These are phyloP conservation scores for Dicaeum eximium DNA, from an alignment of 2,113 vertebrate species.

Conservation along the genomic window DNA sequence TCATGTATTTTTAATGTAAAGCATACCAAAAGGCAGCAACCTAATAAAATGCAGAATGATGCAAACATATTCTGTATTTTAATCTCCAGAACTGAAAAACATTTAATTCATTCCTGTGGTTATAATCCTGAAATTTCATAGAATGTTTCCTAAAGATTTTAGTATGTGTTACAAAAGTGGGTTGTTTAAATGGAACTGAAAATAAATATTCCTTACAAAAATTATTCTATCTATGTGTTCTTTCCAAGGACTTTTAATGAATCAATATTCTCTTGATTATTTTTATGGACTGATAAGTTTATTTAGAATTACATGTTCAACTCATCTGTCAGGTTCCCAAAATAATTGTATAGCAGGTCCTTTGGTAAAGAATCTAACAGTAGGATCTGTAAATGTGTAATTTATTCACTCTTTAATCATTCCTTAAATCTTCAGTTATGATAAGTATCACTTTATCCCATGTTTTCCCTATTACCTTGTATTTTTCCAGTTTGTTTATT, in stretches of 20 bases:
- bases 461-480: neutral
- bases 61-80: slow-evolving; percentile 70
- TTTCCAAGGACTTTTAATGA: slow-evolving; percentile 5
- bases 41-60: slow-evolving; percentile 53
- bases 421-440: neutral
- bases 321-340: neutral
- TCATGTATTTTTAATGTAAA: slow-evolving; percentile 69
- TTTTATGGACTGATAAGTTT: neutral
- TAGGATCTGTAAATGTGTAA: neutral
- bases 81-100: slow-evolving; percentile 61
- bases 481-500: neutral
- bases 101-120: slow-evolving; percentile 67
- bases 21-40: slow-evolving; percentile 57
- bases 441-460: neutral
- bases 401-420: neutral
- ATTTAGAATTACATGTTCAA: neutral
- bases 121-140: slow-evolving; percentile 69
- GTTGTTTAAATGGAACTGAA: slow-evolving; percentile 68
- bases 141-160: slow-evolving; percentile 71
- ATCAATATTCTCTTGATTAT: neutral
- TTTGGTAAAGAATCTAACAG: neutral
- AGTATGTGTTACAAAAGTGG: slow-evolving; percentile 64
- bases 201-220: slow-evolving; percentile 74
- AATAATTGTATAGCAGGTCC: neutral
- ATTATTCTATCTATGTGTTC: slow-evolving; percentile 30